Percentiles rank a stretch among this genome's conserved stretches.
These are phyloP conservation scores for Oscheius sp. DNA, from an alignment of 2,888 invertebrate genomes.

Conservation along the genomic window DNA sequence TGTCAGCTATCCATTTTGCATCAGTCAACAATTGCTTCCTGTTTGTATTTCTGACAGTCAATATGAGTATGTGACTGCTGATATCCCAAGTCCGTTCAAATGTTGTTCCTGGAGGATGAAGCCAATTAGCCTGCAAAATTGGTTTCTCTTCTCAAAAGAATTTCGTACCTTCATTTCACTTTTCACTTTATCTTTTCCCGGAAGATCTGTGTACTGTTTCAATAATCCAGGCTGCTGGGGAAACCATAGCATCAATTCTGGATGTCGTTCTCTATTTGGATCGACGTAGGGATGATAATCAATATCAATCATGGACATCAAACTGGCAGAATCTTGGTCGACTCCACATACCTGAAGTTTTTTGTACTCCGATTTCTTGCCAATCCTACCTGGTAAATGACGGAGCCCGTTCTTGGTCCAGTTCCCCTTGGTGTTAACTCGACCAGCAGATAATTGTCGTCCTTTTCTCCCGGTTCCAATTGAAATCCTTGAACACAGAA, in stretches of 20 bases:
- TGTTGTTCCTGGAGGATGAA: neutral
- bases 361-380: too few relatives aligned
- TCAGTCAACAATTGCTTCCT: neutral
- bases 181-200: neutral
- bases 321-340: neutral
- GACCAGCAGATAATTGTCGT: neutral
- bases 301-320: neutral
- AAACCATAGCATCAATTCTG: slow-evolving; percentile 1
- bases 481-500: slow-evolving; percentile 10
- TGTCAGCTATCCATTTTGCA: slow-evolving; percentile 12
- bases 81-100: neutral
- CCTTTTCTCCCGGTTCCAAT: neutral
- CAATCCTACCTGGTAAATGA: neutral
- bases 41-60: neutral
- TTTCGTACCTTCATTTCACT: neutral
- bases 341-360: neutral
- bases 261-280: neutral
- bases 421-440: neutral
- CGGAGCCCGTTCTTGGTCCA: neutral
- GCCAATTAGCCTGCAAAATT: neutral
- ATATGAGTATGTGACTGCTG: neutral
- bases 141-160: neutral
- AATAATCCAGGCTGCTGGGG: neutral
- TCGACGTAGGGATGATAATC: neutral
- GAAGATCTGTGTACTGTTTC: neutral